phyloP scores from a whole-genome alignment of 1,140 invertebrate genomes.

The Magallana angulata region DNA sequence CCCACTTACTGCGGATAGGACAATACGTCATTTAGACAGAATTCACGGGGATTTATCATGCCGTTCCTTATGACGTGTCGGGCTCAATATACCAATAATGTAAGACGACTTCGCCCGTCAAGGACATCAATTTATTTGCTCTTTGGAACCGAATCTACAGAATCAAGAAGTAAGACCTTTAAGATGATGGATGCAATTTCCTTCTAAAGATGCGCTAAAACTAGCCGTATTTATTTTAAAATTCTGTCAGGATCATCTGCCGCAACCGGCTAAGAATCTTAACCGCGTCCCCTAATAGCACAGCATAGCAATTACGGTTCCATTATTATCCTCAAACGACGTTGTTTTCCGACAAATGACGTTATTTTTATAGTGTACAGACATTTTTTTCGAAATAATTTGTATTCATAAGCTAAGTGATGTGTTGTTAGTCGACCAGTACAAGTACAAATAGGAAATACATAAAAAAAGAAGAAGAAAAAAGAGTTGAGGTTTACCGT shows the following conservation, averaged over 20 bases:
- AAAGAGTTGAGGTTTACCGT: background rate
- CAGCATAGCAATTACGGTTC: background rate
- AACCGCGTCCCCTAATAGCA: background rate
- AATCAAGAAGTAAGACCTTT: background rate
- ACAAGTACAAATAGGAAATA: background rate
- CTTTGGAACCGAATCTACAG: background rate
- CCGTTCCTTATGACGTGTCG: background rate
- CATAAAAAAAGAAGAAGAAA: background rate
- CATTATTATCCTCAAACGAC: constrained; percentile 14
- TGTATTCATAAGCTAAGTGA: background rate
- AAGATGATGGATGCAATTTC: background rate
- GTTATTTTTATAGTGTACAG: constrained; percentile 16
- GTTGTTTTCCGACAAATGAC: constrained; percentile 24
- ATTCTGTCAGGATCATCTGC: constrained; percentile 11
- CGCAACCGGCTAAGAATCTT: background rate
- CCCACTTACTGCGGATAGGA: no score
- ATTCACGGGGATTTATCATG: background rate
- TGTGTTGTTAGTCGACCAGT: background rate
- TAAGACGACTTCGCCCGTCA: background rate
- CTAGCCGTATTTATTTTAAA: constrained; percentile 22
- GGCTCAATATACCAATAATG: background rate
- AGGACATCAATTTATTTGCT: background rate
- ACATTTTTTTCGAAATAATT: background rate
- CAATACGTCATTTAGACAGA: background rate
- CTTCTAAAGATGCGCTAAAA: background rate